Evolutionary conservation across 2,888 invertebrate genomes (phyloP).

Genomic region (Troglohyphantes excavatus): DNA sequence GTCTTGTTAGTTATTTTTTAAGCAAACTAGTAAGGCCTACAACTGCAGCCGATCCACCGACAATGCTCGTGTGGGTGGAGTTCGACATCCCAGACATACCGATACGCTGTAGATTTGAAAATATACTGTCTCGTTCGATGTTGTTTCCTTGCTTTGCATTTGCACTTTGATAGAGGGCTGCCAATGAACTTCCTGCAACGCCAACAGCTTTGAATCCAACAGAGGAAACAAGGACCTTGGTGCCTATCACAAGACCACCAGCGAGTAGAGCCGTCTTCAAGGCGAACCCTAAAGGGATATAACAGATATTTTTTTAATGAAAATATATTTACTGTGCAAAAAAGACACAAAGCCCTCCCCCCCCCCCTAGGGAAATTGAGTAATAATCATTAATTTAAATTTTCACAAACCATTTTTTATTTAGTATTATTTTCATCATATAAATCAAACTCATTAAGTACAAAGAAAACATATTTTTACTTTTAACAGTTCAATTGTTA

Average conservation of each 20-base stretch:
- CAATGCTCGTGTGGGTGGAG: not conserved
- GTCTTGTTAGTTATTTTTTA: too few species aligned
- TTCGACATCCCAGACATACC: constrained; percentile 34
- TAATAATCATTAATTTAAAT: too few species aligned
- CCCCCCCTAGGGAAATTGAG: too few species aligned
- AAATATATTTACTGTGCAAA: too few species aligned
- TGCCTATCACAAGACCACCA: constrained; percentile 1
- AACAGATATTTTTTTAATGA: too few species aligned
- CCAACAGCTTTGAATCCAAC: constrained; percentile 34
- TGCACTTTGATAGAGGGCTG: constrained; percentile 23
- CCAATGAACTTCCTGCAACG: constrained; percentile 21
- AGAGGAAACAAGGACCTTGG: not conserved
- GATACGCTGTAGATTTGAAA: constrained; percentile 36
- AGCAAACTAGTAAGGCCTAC: not conserved
- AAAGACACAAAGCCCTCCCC: too few species aligned
- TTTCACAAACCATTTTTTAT: too few species aligned
- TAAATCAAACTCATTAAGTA: too few species aligned
- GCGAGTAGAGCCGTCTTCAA: not conserved
- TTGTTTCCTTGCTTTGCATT: constrained; percentile 6
- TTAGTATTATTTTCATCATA: too few species aligned
- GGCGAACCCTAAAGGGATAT: not conserved
- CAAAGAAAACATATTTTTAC: too few species aligned
- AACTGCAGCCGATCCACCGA: not conserved
- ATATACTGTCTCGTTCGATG: constrained; percentile 41
- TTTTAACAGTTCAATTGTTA: too few species aligned